These are phyloP conservation scores for Passer domesticus DNA, from an alignment of 2,113 vertebrate species.

Conservation along the genomic window DNA sequence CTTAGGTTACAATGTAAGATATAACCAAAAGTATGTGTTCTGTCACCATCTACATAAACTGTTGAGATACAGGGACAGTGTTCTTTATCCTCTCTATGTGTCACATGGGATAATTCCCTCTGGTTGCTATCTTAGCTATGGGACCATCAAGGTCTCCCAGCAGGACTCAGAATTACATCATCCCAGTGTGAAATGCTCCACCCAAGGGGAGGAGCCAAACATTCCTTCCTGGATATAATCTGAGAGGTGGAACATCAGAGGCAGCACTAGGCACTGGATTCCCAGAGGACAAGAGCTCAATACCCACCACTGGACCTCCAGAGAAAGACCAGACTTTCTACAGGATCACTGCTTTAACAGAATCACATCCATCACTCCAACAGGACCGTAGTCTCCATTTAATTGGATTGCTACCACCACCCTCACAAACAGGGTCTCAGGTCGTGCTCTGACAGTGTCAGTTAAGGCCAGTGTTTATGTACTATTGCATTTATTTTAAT, in stretches of 20 bases:
- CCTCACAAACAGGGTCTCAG: background rate
- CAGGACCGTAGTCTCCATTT: background rate
- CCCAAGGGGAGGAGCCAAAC: background rate
- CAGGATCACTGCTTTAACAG: background rate
- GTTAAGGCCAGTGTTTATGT: background rate
- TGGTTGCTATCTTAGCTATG: rapidly evolving
- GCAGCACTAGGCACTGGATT: background rate
- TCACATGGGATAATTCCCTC: background rate
- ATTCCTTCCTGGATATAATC: background rate
- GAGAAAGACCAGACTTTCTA: background rate
- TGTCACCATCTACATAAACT: no score
- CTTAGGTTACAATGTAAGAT: background rate
- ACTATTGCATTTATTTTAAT: background rate
- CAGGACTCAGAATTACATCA: background rate
- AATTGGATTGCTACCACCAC: background rate
- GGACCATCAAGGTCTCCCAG: background rate
- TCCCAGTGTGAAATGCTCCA: background rate
- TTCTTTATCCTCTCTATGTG: background rate
- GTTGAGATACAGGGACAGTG: no score
- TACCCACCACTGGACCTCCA: background rate
- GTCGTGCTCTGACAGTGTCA: background rate
- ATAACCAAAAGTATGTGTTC: no score
- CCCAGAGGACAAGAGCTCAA: background rate
- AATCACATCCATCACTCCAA: background rate
- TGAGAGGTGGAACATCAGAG: background rate